These are phyloP conservation scores for Epirrhoe alternata DNA, from an alignment of 2,888 invertebrate species.

Conservation along the genomic window DNA sequence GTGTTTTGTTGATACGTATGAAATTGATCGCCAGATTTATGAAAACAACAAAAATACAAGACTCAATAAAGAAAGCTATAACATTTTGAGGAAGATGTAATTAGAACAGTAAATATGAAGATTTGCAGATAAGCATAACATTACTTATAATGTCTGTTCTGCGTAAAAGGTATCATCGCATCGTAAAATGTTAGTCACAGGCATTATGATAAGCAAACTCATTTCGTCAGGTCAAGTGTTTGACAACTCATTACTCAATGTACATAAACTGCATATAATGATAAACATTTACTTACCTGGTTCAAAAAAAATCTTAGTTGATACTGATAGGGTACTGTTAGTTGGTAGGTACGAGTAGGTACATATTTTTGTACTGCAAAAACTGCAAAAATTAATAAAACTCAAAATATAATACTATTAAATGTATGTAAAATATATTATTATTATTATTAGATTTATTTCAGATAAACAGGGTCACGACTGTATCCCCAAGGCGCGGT, in stretches of 20 bases:
- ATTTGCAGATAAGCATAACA: constrained; percentile 16
- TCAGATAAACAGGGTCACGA: no score
- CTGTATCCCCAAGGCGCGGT: no score
- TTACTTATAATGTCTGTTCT: constrained; percentile 3
- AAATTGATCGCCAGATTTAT: background rate
- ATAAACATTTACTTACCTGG: background rate
- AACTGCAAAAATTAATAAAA: no score
- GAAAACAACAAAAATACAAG: background rate
- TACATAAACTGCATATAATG: background rate
- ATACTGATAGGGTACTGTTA: no score
- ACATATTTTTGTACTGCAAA: no score
- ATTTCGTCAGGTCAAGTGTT: background rate
- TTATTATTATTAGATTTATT: no score
- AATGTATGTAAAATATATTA: no score
- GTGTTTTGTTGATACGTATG: background rate
- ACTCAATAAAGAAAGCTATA: background rate
- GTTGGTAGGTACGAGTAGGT: no score
- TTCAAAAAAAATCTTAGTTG: no score
- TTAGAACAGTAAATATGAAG: constrained; percentile 12
- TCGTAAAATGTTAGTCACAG: constrained; percentile 20
- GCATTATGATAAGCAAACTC: background rate
- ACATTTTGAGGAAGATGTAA: constrained; percentile 4
- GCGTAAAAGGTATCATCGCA: constrained; percentile 3
- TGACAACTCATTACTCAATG: background rate
- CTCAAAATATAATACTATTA: no score